A percentile compares a stretch with the other conserved stretches of the same genome.
phyloP scores from a whole-genome alignment of 2,888 invertebrate genomes.

The Pachycephus smyrnensis region DNA sequence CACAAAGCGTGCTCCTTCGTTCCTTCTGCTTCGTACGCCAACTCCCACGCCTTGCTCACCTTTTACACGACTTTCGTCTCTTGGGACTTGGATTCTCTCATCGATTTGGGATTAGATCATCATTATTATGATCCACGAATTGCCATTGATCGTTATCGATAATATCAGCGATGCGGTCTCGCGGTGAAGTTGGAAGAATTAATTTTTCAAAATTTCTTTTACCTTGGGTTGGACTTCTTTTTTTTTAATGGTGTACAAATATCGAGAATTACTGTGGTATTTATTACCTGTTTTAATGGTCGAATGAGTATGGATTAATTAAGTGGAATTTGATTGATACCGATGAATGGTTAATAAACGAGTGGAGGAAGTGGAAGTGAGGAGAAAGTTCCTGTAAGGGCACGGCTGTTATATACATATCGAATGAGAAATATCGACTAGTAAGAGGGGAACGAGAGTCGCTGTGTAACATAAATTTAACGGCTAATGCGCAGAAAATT shows the following conservation, averaged over 20 bases:
- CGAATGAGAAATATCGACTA: neutral
- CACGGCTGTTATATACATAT: neutral
- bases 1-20: constrained; percentile 59
- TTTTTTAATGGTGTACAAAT: neutral
- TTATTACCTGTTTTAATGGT: neutral
- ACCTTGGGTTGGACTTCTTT: neutral
- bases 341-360: neutral
- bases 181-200: neutral
- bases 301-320: neutral
- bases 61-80: neutral
- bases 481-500: constrained; percentile 42
- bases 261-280: neutral
- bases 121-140: neutral
- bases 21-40: constrained; percentile 45
- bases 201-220: neutral
- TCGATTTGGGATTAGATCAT: neutral
- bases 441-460: neutral
- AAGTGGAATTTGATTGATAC: neutral
- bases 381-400: neutral
- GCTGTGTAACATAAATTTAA: constrained; percentile 32
- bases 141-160: neutral
- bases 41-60: constrained; percentile 58
- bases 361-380: neutral
- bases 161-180: neutral
- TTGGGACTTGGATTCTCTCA: neutral